Conservation (phyloP, 1,140 invertebrate species). For the Dendroctonus valens region DNA sequence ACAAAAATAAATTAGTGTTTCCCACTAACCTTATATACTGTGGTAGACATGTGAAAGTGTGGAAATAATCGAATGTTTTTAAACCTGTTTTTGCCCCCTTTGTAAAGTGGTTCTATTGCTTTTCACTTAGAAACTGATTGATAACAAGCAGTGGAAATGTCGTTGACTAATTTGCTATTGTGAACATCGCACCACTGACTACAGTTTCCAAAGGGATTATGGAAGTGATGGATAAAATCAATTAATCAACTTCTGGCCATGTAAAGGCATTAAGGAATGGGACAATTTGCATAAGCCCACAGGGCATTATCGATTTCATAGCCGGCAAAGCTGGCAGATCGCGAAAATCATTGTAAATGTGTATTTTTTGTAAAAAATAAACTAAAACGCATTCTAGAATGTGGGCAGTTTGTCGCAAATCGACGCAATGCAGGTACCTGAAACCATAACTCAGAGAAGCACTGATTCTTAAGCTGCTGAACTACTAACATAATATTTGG, state of each 20-base stretch:
- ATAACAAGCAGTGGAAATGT: not conserved
- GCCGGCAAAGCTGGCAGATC: slow-evolving; percentile 20
- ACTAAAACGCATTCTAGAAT: slow-evolving; percentile 34
- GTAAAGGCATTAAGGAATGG: not conserved
- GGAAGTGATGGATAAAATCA: not conserved
- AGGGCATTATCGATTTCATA: slow-evolving; percentile 12
- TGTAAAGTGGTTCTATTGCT: too few species aligned
- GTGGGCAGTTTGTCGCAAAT: slow-evolving; percentile 11
- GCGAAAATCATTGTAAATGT: slow-evolving; percentile 23
- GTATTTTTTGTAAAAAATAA: slow-evolving; percentile 21
- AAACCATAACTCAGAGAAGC: not conserved
- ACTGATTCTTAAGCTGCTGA: not conserved
- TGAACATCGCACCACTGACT: slow-evolving; percentile 18
- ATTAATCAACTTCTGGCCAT: not conserved
- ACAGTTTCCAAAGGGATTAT: slow-evolving; percentile 1
- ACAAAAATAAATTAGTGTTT: too few species aligned
- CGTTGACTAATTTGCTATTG: not conserved
- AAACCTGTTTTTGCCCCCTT: too few species aligned
- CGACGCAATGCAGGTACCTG: not conserved
- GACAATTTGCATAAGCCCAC: slow-evolving; percentile 1
- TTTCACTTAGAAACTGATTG: too few species aligned
- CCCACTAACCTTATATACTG: too few species aligned
- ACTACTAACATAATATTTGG: slow-evolving; percentile 16
- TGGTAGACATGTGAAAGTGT: too few species aligned
- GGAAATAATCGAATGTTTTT: too few species aligned